A percentile compares a stretch with the other conserved stretches of the same genome.
Conservation (phyloP, 2,888 invertebrate species). For the Bugula neritina region DNA sequence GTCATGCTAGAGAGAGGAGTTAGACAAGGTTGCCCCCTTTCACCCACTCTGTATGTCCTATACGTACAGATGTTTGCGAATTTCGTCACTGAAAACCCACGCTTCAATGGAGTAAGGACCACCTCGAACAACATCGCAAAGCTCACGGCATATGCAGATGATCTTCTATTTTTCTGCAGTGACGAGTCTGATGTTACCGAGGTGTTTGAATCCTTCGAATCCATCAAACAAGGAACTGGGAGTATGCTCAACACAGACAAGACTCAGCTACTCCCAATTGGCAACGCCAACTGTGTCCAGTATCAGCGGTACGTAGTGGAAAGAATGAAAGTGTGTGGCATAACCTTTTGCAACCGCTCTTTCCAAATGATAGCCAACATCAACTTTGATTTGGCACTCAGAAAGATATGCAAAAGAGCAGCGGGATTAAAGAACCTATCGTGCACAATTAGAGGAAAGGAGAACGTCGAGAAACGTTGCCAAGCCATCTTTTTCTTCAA, state of each 20-base stretch:
- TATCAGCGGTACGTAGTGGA: too few relatives aligned
- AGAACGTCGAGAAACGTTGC: background rate
- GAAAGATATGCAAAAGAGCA: too few relatives aligned
- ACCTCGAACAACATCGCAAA: background rate
- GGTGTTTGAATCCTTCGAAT: background rate
- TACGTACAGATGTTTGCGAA: background rate
- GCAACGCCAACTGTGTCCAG: too few relatives aligned
- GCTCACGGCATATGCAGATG: background rate
- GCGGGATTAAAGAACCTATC: too few relatives aligned
- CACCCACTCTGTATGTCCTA: background rate
- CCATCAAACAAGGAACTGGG: background rate
- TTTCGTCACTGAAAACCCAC: background rate
- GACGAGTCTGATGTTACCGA: background rate
- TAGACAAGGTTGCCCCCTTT: background rate
- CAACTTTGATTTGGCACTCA: too few relatives aligned
- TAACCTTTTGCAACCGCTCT: too few relatives aligned
- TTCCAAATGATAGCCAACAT: too few relatives aligned
- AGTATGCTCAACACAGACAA: background rate
- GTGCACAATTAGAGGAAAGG: too few relatives aligned
- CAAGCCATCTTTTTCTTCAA: background rate
- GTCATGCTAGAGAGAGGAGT: background rate
- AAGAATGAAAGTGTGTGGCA: too few relatives aligned
- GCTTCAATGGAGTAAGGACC: background rate
- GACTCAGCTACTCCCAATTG: background rate
- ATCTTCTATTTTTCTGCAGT: background rate